Percentiles rank a stretch among this genome's conserved stretches.
These are phyloP conservation scores for Imbricaverruca yamaguchii DNA, from an alignment of 2,888 invertebrate genomes.

Conservation along the genomic window DNA sequence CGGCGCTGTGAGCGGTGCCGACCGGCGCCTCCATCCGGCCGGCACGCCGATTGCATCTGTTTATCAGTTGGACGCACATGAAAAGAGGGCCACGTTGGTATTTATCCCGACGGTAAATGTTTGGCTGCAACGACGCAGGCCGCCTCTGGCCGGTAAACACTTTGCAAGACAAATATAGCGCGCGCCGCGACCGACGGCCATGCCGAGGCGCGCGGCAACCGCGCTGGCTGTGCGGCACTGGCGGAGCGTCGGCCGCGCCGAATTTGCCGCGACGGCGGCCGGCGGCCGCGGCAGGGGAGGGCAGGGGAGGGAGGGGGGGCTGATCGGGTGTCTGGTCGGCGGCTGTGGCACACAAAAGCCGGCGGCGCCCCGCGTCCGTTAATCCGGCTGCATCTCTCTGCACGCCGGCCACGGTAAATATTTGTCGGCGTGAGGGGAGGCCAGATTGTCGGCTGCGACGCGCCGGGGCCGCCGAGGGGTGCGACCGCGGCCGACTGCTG, in stretches of 20 bases:
- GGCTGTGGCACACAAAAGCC: not conserved
- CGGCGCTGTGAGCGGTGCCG: too few species aligned
- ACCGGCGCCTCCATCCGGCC: not conserved
- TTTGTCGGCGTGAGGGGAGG: slow-evolving; percentile 12
- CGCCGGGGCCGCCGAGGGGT: not conserved
- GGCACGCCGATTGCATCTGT: not conserved
- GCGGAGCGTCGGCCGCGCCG: too few species aligned
- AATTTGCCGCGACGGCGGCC: too few species aligned
- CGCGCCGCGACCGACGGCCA: too few species aligned
- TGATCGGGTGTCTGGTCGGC: too few species aligned
- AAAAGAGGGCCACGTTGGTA: slow-evolving; percentile 19
- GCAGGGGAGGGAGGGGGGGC: too few species aligned
- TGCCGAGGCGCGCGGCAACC: not conserved
- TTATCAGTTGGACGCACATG: slow-evolving; percentile 20
- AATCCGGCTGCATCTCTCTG: not conserved
- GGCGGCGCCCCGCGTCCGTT: not conserved
- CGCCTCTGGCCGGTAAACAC: slow-evolving; percentile 4
- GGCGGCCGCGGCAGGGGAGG: too few species aligned
- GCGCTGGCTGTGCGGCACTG: not conserved
- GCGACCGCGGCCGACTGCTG: too few species aligned
- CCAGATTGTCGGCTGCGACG: not conserved
- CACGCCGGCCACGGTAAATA: slow-evolving; percentile 16
- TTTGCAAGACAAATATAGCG: slow-evolving; percentile 19
- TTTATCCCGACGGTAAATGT: slow-evolving; percentile 1
- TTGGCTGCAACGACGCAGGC: slow-evolving; percentile 20